These are phyloP conservation scores for Nycticebus coucang DNA, from an alignment of 2,113 vertebrate species.

Conservation along the genomic window DNA sequence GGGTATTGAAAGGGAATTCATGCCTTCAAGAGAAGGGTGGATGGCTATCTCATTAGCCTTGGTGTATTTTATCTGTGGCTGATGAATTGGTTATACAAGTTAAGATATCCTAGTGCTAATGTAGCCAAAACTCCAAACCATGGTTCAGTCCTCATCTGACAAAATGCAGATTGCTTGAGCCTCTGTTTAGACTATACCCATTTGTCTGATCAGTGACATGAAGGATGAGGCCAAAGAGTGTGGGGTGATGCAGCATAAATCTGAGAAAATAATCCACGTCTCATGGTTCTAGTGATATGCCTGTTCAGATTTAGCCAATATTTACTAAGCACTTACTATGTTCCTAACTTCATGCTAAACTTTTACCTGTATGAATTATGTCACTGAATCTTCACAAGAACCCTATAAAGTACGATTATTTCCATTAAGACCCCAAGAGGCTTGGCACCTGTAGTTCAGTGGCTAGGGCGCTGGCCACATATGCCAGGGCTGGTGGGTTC, in stretches of 20 bases:
- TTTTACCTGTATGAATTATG: not conserved
- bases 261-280: not conserved
- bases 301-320: conserved; percentile 21
- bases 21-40: not conserved
- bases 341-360: not conserved
- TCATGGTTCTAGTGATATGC: not conserved
- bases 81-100: not conserved
- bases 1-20: not conserved
- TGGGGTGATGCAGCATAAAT: not conserved
- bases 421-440: not conserved
- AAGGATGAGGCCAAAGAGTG: conserved; percentile 39
- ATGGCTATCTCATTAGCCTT: not conserved
- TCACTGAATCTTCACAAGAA: not conserved
- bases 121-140: not conserved
- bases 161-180: conserved; percentile 6
- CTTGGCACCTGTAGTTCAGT: too few species aligned
- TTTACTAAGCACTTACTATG: conserved; percentile 36
- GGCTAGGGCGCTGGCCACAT: too few species aligned
- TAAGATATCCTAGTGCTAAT: not conserved
- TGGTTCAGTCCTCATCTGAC: not conserved
- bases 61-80: not conserved
- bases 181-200: not conserved
- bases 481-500: too few species aligned
- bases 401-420: conserved; percentile 20
- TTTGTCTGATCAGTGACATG: conserved; percentile 8